phyloP scores from a whole-genome alignment of 2,797 vertebrate species.

The Lemur catta region DNA sequence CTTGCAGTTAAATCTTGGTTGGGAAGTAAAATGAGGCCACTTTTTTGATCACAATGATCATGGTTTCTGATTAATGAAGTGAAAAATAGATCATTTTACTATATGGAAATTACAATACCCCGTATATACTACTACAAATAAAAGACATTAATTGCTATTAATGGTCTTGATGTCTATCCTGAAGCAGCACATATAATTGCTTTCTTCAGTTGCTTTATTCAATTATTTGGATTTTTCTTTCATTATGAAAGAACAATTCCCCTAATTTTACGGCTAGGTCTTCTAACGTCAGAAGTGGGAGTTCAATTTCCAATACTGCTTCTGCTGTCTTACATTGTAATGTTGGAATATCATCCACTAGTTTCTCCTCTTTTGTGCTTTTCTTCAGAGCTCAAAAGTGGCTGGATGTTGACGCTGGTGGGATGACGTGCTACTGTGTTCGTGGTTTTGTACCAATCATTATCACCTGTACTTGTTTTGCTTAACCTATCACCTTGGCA shows the following conservation, averaged over 20 bases:
- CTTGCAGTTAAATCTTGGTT: conserved; percentile 48
- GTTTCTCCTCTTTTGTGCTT: background rate
- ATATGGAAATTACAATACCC: conserved; percentile 21
- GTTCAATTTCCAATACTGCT: background rate
- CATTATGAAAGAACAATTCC: background rate
- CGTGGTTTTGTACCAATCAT: background rate
- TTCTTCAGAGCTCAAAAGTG: background rate
- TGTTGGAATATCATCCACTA: background rate
- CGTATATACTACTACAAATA: background rate
- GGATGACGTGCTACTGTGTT: background rate
- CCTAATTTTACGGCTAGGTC: background rate
- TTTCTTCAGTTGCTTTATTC: conserved; percentile 27
- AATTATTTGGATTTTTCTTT: conserved; percentile 40
- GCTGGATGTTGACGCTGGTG: background rate
- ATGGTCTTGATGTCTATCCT: conserved; percentile 50
- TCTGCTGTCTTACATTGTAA: background rate
- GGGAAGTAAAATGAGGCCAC: conserved; percentile 50
- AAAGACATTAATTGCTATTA: conserved; percentile 60
- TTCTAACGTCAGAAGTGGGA: background rate
- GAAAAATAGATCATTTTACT: conserved; percentile 66
- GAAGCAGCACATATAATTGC: conserved; percentile 37
- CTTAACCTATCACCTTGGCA: background rate
- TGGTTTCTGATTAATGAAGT: conserved; percentile 73
- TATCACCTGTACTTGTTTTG: background rate
- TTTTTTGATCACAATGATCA: conserved; percentile 36